phyloP scores from a whole-genome alignment of 2,797 vertebrate species.

The Propithecus perrieri region DNA sequence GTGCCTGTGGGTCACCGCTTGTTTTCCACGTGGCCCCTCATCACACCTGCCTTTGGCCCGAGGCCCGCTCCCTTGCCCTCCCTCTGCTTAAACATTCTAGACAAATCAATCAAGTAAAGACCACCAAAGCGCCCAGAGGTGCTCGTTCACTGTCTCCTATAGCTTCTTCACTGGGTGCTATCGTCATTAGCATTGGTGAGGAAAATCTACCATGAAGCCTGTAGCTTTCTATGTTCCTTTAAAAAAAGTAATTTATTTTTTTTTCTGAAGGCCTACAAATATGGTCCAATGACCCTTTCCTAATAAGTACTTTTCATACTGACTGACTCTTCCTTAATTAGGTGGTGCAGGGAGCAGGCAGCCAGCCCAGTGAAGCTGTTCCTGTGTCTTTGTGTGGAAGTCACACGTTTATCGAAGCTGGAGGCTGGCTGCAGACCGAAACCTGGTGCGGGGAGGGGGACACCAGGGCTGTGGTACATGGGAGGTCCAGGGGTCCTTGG shows the following conservation, averaged over 20 bases:
- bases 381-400: conserved; percentile 44
- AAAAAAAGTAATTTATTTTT: conserved; percentile 46
- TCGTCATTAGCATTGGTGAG: not conserved
- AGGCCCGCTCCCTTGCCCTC: not conserved
- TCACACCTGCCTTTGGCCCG: not conserved
- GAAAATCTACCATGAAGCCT: conserved; percentile 44
- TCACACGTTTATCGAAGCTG: conserved; percentile 35
- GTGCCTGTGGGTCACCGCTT: not conserved
- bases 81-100: not conserved
- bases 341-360: not conserved
- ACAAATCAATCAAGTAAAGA: not conserved
- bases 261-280: conserved; percentile 4
- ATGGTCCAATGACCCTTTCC: conserved; percentile 53
- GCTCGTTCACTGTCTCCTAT: not conserved
- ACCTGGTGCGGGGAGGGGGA: not conserved
- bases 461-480: not conserved
- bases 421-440: conserved; percentile 13
- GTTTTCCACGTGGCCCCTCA: not conserved
- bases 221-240: conserved; percentile 30
- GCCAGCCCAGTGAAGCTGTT: not conserved
- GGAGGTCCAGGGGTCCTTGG: conserved; percentile 49
- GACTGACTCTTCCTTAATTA: conserved; percentile 58
- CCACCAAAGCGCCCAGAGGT: not conserved
- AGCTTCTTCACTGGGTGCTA: not conserved
- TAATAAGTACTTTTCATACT: conserved; percentile 66